Conservation (phyloP, 1,140 invertebrate species). For the Listronotus oregonensis region DNA sequence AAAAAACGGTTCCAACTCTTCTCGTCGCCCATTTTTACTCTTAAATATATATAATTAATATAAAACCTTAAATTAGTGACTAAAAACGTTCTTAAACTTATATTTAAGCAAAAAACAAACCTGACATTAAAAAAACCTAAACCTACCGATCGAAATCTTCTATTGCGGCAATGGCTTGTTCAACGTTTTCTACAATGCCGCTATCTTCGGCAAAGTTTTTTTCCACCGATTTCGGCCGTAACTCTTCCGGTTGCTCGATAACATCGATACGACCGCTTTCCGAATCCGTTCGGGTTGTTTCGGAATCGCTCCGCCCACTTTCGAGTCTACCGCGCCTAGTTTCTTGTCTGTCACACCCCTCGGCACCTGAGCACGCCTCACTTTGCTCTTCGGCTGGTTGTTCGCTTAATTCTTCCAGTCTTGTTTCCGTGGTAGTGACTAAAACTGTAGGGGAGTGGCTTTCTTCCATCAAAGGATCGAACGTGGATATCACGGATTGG, state of each 20-base stretch:
- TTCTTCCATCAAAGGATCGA: conserved; percentile 26
- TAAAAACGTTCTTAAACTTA: conserved; percentile 6
- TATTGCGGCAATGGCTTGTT: conserved; percentile 28
- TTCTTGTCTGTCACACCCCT: neutral
- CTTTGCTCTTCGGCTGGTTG: neutral
- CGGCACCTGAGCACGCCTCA: neutral
- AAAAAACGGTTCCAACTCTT: neutral
- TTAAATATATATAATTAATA: neutral
- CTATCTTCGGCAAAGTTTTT: conserved; percentile 38
- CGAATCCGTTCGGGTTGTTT: neutral
- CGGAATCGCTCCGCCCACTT: neutral
- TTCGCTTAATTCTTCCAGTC: conserved; percentile 4
- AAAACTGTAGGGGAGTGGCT: neutral
- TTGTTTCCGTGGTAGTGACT: neutral
- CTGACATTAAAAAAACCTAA: conserved; percentile 12
- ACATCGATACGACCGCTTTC: neutral
- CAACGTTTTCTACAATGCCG: conserved; percentile 34
- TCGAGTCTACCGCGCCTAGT: neutral
- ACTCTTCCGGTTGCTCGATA: conserved; percentile 3
- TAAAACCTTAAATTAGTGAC: neutral
- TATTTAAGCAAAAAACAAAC: conserved; percentile 1
- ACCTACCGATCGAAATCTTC: conserved; percentile 41
- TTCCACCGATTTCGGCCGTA: neutral
- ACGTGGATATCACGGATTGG: conserved; percentile 32
- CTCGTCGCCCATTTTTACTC: neutral